Base-by-base conservation (phyloP, 2,113 vertebrate genomes). In the Naja naja region DNA sequence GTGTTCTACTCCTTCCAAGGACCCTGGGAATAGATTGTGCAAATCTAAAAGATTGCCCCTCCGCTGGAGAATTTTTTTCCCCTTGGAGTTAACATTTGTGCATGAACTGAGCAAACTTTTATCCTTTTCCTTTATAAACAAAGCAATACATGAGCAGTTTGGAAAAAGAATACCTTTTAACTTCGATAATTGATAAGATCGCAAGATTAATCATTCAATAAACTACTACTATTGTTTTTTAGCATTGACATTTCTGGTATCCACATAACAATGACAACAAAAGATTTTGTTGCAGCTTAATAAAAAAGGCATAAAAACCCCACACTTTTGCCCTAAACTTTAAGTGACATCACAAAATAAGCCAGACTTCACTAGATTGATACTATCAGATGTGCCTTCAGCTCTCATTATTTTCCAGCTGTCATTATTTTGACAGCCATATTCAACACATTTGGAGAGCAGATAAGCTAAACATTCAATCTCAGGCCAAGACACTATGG, bases 401-500 rank as follows among this genome's bases (percentile, higher is more conserved):
- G 74, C 34, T 22, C 34, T 81, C 74, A 81, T 39, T 81, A 81
- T 43, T 81, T 81, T 22, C 74, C 34, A 20, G 22, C 16, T 47
- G 5, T 49, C 8, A 49, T 49, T 49, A 49, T 49, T 49, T 18
- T 3, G 3, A 43, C 74, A 81, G 34, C 34, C 74, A 81, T 4
- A 81, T 43, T 81, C 34, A 81, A 81, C 74, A 10, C 34, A 81
- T 81, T 34, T 81, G 34, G 74, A 81, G 20, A 81, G 34, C 74
- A 81, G 5, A 81, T 20, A 43, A 43, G 74, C 74, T 43, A 23
- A 56, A 30, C 18, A 58, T 56, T 56, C 25, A 25, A 9, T 12
- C 25, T 0, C 0, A 34, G n/a, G 30, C 86, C 12, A 0, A 0
- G 85, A 0, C 3, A 1, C 34, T 6, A 4, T 4, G 85, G 90